Conservation (phyloP, 2,888 invertebrate species). For the Urechis unicinctus region DNA sequence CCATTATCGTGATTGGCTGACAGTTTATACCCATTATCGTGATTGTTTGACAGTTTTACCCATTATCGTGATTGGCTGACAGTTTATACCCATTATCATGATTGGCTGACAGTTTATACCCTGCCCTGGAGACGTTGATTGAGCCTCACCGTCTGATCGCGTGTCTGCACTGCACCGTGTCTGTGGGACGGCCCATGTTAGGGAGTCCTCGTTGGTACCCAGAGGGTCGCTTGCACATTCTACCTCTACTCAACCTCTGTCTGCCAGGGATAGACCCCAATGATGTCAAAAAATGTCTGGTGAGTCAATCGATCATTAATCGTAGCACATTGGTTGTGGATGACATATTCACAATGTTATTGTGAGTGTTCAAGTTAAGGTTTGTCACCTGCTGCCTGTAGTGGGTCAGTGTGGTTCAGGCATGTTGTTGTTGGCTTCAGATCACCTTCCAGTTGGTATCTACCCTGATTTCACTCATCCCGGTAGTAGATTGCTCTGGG, state of each 20-base stretch:
- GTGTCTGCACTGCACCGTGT: constrained; percentile 50
- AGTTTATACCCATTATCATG: no score
- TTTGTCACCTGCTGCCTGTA: not conserved
- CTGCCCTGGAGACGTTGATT: constrained; percentile 75
- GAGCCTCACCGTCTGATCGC: constrained; percentile 68
- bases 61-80: no score
- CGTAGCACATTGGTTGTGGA: no score
- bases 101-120: constrained; percentile 63
- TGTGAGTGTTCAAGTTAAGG: no score
- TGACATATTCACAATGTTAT: no score
- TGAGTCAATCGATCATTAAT: constrained; percentile 23
- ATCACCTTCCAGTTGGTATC: constrained; percentile 73
- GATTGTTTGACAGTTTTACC: no score
- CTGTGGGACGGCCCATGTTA: constrained; percentile 53
- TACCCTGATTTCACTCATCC: constrained; percentile 62
- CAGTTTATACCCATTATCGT: no score
- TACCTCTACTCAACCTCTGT: constrained; percentile 72
- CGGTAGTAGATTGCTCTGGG: constrained; percentile 77
- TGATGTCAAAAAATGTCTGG: constrained; percentile 62
- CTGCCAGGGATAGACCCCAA: constrained; percentile 88
- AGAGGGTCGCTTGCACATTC: constrained; percentile 70
- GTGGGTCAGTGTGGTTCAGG: not conserved
- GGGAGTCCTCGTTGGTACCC: constrained; percentile 49
- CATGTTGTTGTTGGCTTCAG: constrained; percentile 24
- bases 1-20: no score